phyloP scores from a whole-genome alignment of 2,888 invertebrate genomes.

The Mesodorylaimus sp. region DNA sequence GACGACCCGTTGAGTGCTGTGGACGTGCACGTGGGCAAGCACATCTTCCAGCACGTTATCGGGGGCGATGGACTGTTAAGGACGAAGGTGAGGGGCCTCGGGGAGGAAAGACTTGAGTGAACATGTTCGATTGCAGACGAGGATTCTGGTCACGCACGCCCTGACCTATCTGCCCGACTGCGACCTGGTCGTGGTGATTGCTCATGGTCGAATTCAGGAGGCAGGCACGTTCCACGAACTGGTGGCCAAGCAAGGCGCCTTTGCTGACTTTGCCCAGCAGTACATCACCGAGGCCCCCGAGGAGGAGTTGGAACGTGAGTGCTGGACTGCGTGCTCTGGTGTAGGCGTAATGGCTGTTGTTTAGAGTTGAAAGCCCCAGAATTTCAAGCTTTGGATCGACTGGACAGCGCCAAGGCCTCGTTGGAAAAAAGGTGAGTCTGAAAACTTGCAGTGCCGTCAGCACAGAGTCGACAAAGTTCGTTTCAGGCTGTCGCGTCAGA shows the following conservation, averaged over 20 bases:
- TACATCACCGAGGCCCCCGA: no score
- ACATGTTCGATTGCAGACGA: conserved; percentile 43
- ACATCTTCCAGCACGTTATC: conserved; percentile 82
- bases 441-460: no score
- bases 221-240: conserved; percentile 72
- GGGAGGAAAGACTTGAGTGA: neutral
- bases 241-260: conserved; percentile 50
- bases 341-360: no score
- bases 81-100: conserved; percentile 34
- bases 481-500: no score
- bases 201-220: conserved; percentile 63
- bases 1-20: conserved; percentile 91
- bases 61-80: conserved; percentile 39
- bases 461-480: no score
- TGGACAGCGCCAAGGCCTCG: no score
- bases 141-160: conserved; percentile 82
- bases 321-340: no score
- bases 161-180: conserved; percentile 76
- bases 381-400: no score
- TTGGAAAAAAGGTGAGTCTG: no score
- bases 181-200: conserved; percentile 70
- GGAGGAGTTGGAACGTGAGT: no score
- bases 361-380: no score
- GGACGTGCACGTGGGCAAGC: conserved; percentile 89
- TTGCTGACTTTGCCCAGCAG: conserved; percentile 41